Conservation (phyloP, 1,140 invertebrate genomes). For the Panonychus citri region DNA sequence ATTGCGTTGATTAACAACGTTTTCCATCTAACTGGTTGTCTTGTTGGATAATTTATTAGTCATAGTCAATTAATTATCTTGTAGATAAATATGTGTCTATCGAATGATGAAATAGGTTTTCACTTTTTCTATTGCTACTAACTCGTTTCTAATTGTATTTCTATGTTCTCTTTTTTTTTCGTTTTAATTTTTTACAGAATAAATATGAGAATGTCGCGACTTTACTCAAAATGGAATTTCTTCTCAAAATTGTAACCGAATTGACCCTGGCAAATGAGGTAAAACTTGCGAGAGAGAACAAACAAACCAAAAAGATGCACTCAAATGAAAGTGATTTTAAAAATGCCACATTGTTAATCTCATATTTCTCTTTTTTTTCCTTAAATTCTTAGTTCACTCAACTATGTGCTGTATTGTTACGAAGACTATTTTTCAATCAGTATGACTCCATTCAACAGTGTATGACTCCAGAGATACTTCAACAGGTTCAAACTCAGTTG, state of each 20-base stretch:
- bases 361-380: neutral
- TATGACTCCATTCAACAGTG: slow-evolving; percentile 69
- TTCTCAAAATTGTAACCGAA: neutral
- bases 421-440: slow-evolving; percentile 63
- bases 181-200: neutral
- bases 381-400: slow-evolving; percentile 8
- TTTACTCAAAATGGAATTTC: neutral
- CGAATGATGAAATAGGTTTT: neutral
- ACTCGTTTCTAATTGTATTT: too few relatives aligned
- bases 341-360: too few relatives aligned
- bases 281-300: too few relatives aligned
- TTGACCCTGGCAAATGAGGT: neutral
- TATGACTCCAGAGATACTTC: slow-evolving; percentile 52
- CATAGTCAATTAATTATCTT: too few relatives aligned
- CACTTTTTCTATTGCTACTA: too few relatives aligned
- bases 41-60: too few relatives aligned
- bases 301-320: too few relatives aligned
- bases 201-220: neutral
- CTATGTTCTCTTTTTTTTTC: too few relatives aligned
- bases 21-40: too few relatives aligned
- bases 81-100: neutral
- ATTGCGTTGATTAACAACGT: too few relatives aligned
- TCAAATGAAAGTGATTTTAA: too few relatives aligned
- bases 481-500: slow-evolving; percentile 59
- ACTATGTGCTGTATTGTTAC: slow-evolving; percentile 37